Percentiles rank a stretch among this genome's conserved stretches.
phyloP scores from a whole-genome alignment of 2,113 vertebrate genomes.

The Clinocottus analis region DNA sequence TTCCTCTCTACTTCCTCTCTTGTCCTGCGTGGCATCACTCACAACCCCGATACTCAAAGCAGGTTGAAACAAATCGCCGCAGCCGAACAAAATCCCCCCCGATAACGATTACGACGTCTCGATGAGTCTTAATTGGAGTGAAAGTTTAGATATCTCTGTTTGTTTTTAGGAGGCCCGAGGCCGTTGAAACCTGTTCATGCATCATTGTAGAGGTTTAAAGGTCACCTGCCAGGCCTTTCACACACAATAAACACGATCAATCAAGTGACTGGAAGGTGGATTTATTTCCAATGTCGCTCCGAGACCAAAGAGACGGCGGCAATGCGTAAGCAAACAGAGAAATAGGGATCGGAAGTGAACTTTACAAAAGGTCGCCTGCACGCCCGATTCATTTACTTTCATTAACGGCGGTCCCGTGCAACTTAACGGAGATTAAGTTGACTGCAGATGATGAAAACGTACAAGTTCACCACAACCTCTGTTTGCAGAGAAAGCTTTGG shows the following conservation, averaged over 20 bases:
- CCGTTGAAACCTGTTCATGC: conserved; percentile 1
- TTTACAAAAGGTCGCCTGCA: conserved; percentile 1
- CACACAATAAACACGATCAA: conserved; percentile 6
- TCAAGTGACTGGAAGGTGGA: neutral
- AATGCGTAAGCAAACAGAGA: conserved; percentile 21
- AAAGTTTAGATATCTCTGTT: conserved; percentile 60
- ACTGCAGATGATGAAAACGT: neutral
- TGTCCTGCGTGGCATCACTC: conserved; percentile 29
- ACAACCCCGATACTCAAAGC: conserved; percentile 21
- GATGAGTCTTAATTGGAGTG: conserved; percentile 57
- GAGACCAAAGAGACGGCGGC: conserved; percentile 2
- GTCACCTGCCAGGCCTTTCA: neutral
- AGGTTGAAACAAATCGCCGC: conserved; percentile 55
- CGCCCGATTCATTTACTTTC: neutral
- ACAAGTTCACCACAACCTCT: neutral
- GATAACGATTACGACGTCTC: conserved; percentile 41
- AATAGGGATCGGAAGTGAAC: neutral
- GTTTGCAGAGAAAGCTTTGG: neutral
- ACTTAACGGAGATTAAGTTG: neutral
- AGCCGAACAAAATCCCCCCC: conserved; percentile 55
- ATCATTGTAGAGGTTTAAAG: conserved; percentile 12
- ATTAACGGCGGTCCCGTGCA: neutral
- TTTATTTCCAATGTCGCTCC: conserved; percentile 11
- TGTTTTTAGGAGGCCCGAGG: conserved; percentile 32
- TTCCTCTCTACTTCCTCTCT: conserved; percentile 33